Evolutionary conservation across 2,888 invertebrate species (phyloP), one percentile per base, ranked within the genome.

Genomic region (Timandra comae): DNA sequence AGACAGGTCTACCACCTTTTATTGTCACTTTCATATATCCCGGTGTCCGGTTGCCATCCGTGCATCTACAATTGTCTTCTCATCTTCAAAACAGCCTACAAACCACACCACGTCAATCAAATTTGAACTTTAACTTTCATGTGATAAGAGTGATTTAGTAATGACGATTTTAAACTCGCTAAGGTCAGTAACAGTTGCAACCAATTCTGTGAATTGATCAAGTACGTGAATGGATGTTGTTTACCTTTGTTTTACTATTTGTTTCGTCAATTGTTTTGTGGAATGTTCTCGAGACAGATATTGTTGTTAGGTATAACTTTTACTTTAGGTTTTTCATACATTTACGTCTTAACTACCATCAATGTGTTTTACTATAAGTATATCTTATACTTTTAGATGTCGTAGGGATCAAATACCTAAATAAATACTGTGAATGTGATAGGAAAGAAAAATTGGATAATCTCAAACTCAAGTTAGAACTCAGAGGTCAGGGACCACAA

Each of bases 41-140:
- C 78, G 75, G 81, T 81, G 81, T 82, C 81, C 78, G 78, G 81
- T 82, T 75, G 75, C 78, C 74, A 77, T 78, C 77, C 77, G 72
- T 59, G 56, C 51, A 43, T 51, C 42, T 10, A 48, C 78, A 82
- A 81, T 80, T 82, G 72, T 36, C 48, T 38, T 7, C 37, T 44
- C 52, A 64, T 35, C 35, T 35, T 30, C 54, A 49, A 49, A 67
- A 65, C 33, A 47, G 35, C 60, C 22, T 9, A 42, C 21, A 2
- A 5, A 41, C 36, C 38, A 30, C 12, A 12, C 23, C 3, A 1
- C 2, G 1, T 1, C 5, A 11, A 27, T 9, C 2, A 12, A 11
- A 43, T 16, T 26, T 25, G 3, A 13, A 51, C 52, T 29, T 11
- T 53, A 34, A 21, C 0, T 0, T 0, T 0, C 4, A 9, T 1